Evolutionary conservation across 2,888 invertebrate species (phyloP).

Genomic region (Cryptocheilus praepositus): DNA sequence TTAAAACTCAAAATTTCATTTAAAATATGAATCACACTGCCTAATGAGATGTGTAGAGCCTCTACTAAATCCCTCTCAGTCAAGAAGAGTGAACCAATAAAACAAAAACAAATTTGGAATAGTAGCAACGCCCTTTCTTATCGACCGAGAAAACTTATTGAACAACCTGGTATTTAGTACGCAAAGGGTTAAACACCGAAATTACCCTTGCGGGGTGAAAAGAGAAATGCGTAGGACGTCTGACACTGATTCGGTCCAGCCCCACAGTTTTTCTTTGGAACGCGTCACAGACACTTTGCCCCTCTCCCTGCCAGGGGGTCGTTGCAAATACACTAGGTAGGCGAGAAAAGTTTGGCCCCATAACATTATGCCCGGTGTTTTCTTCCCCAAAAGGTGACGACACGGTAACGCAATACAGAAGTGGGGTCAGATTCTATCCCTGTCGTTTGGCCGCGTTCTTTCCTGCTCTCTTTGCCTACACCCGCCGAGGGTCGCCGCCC

Average conservation of each 20-base stretch:
- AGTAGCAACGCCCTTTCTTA: no score
- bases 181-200: no score
- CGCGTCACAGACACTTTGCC: slow-evolving; percentile 38
- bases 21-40: no score
- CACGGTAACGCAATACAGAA: slow-evolving; percentile 67
- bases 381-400: slow-evolving; percentile 63
- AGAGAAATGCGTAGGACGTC: not conserved
- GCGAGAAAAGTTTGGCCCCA: slow-evolving; percentile 63
- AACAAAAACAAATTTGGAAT: no score
- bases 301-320: slow-evolving; percentile 29
- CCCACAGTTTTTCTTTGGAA: slow-evolving; percentile 42
- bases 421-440: slow-evolving; percentile 70
- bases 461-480: no score
- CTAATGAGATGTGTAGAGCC: no score
- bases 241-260: not conserved
- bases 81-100: no score
- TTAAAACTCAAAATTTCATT: no score
- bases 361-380: slow-evolving; percentile 62
- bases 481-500: slow-evolving; percentile 55
- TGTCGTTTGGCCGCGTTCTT: slow-evolving; percentile 21
- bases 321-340: slow-evolving; percentile 55
- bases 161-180: no score
- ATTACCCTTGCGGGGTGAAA: not conserved
- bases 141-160: no score
- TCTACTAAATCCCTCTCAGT: no score